Evolutionary conservation across 1,140 invertebrate genomes (phyloP).

Genomic region (Hylyphantes graminicola): DNA sequence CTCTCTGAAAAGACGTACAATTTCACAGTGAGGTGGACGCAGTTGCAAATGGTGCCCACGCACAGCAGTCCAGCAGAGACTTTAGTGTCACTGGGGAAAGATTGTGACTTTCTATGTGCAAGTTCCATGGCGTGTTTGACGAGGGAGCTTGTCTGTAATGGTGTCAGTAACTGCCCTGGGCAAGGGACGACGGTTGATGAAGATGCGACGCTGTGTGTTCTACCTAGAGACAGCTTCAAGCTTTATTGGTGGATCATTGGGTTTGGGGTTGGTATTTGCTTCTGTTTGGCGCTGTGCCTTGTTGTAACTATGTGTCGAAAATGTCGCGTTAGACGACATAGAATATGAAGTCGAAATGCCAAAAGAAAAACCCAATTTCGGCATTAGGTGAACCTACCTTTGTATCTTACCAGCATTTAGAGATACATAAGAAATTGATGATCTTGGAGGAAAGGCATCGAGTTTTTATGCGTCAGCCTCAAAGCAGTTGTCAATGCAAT

Average conservation of each 20-base stretch:
- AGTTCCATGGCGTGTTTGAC: conserved; percentile 84
- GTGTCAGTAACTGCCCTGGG: conserved; percentile 84
- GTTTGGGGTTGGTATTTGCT: conserved; percentile 35
- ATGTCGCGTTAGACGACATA: conserved; percentile 43
- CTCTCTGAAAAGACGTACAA: conserved; percentile 43
- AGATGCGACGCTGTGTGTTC: conserved; percentile 27
- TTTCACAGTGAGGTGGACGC: conserved; percentile 62
- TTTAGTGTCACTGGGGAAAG: conserved; percentile 60
- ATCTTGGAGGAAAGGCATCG: too few relatives aligned
- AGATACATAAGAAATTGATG: too few relatives aligned
- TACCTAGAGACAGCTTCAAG: conserved; percentile 49
- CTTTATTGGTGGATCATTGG: conserved; percentile 59
- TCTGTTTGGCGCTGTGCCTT: conserved; percentile 45
- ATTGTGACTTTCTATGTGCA: conserved; percentile 84
- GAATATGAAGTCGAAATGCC: conserved; percentile 32
- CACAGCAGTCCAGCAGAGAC: conserved; percentile 41
- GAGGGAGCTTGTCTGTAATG: conserved; percentile 83
- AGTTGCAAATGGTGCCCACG: conserved; percentile 60
- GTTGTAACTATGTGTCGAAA: conserved; percentile 39
- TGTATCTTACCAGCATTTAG: too few relatives aligned
- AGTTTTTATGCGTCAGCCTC: too few relatives aligned
- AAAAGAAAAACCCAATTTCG: too few relatives aligned
- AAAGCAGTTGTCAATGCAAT: too few relatives aligned
- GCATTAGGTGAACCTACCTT: not conserved
- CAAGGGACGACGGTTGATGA: conserved; percentile 41